These are phyloP conservation scores for Empidonax traillii DNA, from an alignment of 2,113 vertebrate genomes.

Conservation along the genomic window DNA sequence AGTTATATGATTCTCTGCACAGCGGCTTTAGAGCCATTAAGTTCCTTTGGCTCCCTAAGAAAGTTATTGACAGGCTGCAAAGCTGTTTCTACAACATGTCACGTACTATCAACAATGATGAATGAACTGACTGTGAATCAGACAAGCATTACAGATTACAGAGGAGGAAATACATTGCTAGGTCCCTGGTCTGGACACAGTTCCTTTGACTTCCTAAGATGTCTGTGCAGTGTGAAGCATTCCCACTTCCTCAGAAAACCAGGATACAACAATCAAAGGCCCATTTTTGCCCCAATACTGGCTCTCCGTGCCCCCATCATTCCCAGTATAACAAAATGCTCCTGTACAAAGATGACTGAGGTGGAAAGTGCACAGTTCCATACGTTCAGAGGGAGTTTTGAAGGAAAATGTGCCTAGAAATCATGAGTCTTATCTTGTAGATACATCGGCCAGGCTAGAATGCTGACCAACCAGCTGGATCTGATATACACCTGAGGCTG, in stretches of 20 bases:
- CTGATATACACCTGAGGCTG: neutral
- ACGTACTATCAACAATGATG: accelerated
- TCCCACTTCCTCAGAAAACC: neutral
- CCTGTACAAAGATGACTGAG: neutral
- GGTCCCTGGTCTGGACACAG: neutral
- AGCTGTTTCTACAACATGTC: neutral
- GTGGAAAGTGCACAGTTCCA: neutral
- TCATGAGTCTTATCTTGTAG: neutral
- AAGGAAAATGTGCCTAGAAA: neutral
- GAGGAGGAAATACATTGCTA: neutral
- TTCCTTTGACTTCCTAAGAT: neutral
- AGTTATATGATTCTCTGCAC: neutral
- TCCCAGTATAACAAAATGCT: neutral
- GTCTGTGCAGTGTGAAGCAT: accelerated
- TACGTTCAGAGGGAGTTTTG: neutral
- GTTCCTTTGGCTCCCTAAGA: neutral
- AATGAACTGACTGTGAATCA: neutral
- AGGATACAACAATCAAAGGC: neutral
- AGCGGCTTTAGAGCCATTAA: neutral
- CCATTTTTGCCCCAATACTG: neutral
- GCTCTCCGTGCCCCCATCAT: neutral
- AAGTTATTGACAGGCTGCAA: neutral
- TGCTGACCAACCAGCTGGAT: neutral
- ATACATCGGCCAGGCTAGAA: neutral
- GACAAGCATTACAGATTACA: neutral